Evolutionary conservation across 1,140 invertebrate species (phyloP), one percentile per base, ranked within the genome.

Genomic region (Drosophila ercepeae): DNA sequence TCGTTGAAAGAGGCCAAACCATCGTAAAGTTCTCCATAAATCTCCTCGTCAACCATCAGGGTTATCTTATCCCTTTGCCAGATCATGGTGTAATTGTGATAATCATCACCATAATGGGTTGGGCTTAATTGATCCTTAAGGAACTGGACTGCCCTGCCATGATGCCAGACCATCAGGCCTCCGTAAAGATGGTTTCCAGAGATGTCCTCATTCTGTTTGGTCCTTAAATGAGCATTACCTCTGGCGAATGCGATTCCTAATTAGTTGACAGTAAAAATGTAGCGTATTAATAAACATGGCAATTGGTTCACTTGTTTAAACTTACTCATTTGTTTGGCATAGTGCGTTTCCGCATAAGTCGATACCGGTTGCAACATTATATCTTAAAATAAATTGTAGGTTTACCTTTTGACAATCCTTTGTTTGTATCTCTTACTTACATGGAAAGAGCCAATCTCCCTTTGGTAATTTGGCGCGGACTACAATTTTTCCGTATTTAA

Each of bases 1-100:
- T 88, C 73, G 19, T 78, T 57, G 21, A 86, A 86, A 21, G 57
- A 69, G 0, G 63, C 21, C 21, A 86, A 18, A 1, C 63, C 73
- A 14, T 81, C 55, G 16, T 81, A 68, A 1, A 18, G 90, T 89
- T 78, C 73, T 7, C 82, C 89, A 25, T 89, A 90, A 32, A 83
- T 48, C 4, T 91, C 75, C 3, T 91, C 92, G 68, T 95, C 94
- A 11, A 95, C 93, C 18, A 89, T 76, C n/a, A 94, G 79, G 0
- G 73, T 84, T 44, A 94, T 91, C 29, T 84, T 88, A 18, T 93
- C 92, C 91, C 92, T 92, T 49, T 91, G 93, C 95, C 95, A 96
- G 52, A 93, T 91, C 19, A 95, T 88, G 11, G 92, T 93, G 55
- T 94, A 96, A 52, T 92, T 93, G 69, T 95, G 94, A 75, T 93